Conservation (phyloP, 2,113 vertebrate genomes). For the Antechinus stuartii region DNA sequence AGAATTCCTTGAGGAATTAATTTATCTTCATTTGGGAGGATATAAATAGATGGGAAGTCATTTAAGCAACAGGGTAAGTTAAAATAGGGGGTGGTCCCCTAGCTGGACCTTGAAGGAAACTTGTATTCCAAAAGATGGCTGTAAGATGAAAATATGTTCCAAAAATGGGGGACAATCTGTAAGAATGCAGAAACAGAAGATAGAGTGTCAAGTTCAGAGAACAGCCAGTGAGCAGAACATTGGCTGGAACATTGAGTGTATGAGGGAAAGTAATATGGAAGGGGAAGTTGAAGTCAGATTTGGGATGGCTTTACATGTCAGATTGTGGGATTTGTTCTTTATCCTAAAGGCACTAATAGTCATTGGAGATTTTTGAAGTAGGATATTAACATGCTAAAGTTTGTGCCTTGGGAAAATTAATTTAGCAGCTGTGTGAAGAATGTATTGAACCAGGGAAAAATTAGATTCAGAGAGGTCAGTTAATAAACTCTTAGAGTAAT, state of each 20-base stretch:
- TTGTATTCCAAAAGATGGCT: neutral
- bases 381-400: neutral
- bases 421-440: neutral
- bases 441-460: neutral
- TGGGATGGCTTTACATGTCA: neutral
- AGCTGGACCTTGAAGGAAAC: neutral
- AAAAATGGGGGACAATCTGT: neutral
- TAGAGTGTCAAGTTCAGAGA: neutral
- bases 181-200: neutral
- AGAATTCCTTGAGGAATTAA: neutral
- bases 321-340: neutral
- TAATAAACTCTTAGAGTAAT: neutral
- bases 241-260: neutral
- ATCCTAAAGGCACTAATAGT: neutral
- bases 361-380: neutral
- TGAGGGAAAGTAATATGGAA: neutral
- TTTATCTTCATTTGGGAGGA: neutral
- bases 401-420: neutral
- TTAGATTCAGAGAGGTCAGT: neutral
- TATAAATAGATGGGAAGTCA: neutral
- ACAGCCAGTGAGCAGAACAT: neutral
- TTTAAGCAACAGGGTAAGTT: neutral
- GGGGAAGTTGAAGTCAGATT: neutral
- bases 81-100: neutral
- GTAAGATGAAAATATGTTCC: neutral